phyloP scores from a whole-genome alignment of 2,888 invertebrate species.

The Brachyptera putata region DNA sequence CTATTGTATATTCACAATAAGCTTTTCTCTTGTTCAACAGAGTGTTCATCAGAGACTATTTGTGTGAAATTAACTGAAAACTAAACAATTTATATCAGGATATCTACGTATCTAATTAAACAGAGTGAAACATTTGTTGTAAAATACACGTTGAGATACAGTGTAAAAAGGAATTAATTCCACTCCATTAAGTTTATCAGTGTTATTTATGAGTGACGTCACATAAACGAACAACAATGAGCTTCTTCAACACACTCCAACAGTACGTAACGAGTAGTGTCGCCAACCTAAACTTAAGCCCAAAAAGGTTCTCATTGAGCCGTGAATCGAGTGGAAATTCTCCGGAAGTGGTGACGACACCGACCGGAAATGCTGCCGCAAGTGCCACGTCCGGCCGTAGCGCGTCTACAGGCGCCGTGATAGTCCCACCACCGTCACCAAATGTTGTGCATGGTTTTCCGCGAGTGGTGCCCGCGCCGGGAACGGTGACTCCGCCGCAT shows the following conservation, averaged over 20 bases:
- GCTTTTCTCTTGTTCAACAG: too few species aligned
- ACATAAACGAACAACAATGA: conserved; percentile 56
- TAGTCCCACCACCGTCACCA: conserved; percentile 36
- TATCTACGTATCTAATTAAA: neutral
- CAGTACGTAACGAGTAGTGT: conserved; percentile 85
- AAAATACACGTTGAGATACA: neutral
- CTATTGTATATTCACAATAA: too few species aligned
- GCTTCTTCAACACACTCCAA: conserved; percentile 79
- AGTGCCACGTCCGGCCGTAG: conserved; percentile 37
- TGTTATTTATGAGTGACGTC: neutral
- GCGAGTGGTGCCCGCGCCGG: conserved; percentile 67
- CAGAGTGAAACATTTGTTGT: neutral
- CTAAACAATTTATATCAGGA: neutral
- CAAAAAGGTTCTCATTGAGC: conserved; percentile 66
- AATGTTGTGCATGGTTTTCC: conserved; percentile 56
- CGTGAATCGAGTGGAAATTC: conserved; percentile 50
- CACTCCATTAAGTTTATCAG: neutral
- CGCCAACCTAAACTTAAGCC: conserved; percentile 71
- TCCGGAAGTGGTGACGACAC: conserved; percentile 24
- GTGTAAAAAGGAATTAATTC: neutral
- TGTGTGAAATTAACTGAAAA: too few species aligned
- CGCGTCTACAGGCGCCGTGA: conserved; percentile 42
- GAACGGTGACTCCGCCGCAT: conserved; percentile 46
- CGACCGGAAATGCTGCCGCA: conserved; percentile 57
- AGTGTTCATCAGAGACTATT: too few species aligned